Conservation (phyloP, 2,113 vertebrate species). For the Arothron firmamentum region DNA sequence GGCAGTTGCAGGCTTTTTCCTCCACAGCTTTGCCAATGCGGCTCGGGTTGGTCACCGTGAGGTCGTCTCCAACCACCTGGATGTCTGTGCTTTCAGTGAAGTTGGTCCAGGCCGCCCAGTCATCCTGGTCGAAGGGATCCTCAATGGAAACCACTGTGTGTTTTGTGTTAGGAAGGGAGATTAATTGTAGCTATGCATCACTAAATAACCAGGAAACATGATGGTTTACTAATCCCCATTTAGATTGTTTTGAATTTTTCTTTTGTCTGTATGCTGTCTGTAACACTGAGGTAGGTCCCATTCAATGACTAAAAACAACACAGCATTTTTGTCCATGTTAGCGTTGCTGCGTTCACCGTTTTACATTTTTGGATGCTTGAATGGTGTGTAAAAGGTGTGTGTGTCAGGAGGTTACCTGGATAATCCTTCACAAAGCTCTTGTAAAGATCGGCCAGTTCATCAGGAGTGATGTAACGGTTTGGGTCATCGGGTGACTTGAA, state of each 20-base stretch:
- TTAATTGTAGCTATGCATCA: no score
- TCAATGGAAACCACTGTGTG: slow-evolving; percentile 91
- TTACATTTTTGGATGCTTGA: not conserved
- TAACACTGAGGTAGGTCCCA: no score
- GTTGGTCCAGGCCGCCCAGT: slow-evolving; percentile 90
- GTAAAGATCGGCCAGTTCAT: slow-evolving; percentile 90
- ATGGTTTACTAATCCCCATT: no score
- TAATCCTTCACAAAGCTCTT: slow-evolving; percentile 90
- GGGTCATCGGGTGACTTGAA: slow-evolving; percentile 95
- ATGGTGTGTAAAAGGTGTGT: slow-evolving; percentile 14
- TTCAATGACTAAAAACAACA: no score
- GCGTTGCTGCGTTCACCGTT: no score
- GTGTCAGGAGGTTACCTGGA: slow-evolving; percentile 71
- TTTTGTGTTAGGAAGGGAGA: not conserved
- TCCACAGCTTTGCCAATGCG: slow-evolving; percentile 88
- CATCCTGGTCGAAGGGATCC: slow-evolving; percentile 97
- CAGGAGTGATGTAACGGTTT: slow-evolving; percentile 83
- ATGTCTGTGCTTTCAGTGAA: slow-evolving; percentile 83
- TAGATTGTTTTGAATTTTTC: no score
- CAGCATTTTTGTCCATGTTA: no score
- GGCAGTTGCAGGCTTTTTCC: slow-evolving; percentile 92
- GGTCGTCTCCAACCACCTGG: slow-evolving; percentile 94
- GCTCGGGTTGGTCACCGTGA: slow-evolving; percentile 94
- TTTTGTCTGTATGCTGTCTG: no score
- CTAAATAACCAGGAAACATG: no score